Percentiles rank a stretch among this genome's conserved stretches.
Evolutionary conservation across 2,113 vertebrate genomes (phyloP).

Genomic region (Alosa alosa): DNA sequence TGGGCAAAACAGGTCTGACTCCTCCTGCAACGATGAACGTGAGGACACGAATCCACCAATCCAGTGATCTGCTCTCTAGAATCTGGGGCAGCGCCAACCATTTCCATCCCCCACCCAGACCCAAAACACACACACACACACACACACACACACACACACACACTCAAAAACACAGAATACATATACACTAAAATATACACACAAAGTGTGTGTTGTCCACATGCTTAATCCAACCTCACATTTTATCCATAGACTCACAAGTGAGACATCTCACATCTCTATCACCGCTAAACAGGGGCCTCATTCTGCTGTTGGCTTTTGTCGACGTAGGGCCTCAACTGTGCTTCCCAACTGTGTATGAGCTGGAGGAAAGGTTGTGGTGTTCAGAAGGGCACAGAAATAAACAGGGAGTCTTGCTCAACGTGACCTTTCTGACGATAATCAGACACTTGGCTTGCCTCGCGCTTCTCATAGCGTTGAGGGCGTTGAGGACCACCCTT

Average conservation of each 20-base stretch:
- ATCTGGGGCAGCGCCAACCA: too few relatives aligned
- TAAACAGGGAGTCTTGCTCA: neutral
- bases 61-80: neutral
- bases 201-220: neutral
- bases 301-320: neutral
- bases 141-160: neutral
- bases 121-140: neutral
- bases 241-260: neutral
- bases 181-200: neutral
- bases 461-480: slow-evolving; percentile 32
- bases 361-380: neutral
- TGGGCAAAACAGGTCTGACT: neutral
- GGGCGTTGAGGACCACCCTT: slow-evolving; percentile 50
- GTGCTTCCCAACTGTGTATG: neutral
- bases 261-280: neutral
- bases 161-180: neutral
- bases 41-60: slow-evolving; percentile 18
- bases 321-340: neutral
- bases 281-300: neutral
- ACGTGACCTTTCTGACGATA: slow-evolving; percentile 32
- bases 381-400: neutral
- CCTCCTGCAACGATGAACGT: neutral
- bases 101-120: neutral
- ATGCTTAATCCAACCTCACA: neutral
- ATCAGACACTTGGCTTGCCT: slow-evolving; percentile 39